Evolutionary conservation across 2,888 invertebrate species (phyloP), one percentile per base, ranked within the genome.

Genomic region (Aspidapion aeneum): DNA sequence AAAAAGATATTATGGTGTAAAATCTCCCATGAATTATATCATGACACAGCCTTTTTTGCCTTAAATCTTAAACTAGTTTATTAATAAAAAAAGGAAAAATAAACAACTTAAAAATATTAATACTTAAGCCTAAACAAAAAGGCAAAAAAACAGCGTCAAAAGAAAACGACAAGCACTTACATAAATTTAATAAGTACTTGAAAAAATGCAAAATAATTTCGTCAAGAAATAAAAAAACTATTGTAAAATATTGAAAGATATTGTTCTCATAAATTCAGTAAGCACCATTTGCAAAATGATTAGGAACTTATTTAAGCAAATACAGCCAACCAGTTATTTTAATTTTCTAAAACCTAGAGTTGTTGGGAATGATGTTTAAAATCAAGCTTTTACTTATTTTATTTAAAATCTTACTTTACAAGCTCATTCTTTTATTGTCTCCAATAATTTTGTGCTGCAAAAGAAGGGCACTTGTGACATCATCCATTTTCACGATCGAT

Each of bases 11-110:
- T n/a, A n/a, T n/a, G n/a, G n/a, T n/a, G n/a, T n/a, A n/a, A n/a
- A n/a, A n/a, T n/a, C n/a, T n/a, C n/a, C n/a, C n/a, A n/a, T n/a
- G n/a, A n/a, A n/a, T n/a, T n/a, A n/a, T n/a, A n/a, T n/a, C n/a
- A n/a, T n/a, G 19, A 18, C 52, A 52, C 52, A 52, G 52, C 52
- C 52, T 52, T 52, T 52, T 52, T 52, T 52, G 52, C 52, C 52
- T 52, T 52, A 52, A 5, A 52, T 52, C 19, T 52, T 52, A 52
- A 3, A 3, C n/a, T 52, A 35, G 35, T 52, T 9, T 9, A 52
- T 7, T 52, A 52, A 52, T 19, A 9, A 52, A 5, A n/a, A 52
- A 48, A 48, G n/a, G 9, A n/a, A n/a, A 52, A 52, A 52, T n/a
- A 52, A 52, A 5, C n/a, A 52, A 18, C 19, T n/a, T 52, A 52